Evolutionary conservation across 2,888 invertebrate species (phyloP), one percentile per base, ranked within the genome.

Genomic region (Mimas tiliae): DNA sequence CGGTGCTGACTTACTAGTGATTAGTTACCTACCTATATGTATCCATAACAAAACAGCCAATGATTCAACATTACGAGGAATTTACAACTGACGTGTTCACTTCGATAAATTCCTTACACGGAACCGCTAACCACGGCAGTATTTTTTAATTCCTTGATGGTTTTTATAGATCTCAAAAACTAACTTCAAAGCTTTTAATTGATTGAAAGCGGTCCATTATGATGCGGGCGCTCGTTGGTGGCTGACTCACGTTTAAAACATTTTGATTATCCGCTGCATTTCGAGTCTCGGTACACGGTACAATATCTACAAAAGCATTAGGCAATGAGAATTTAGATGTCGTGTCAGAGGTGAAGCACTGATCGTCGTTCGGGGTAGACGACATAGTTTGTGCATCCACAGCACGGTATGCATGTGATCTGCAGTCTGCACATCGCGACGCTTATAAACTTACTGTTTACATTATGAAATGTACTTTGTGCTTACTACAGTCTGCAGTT

Each of bases 61-160:
- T 58, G 42, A 58, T 19, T 58, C 58, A 38, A 42, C 16, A 58
- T 19, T 6, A 52, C 50, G 16, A 14, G 27, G 33, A 6, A 27
- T 52, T 52, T 12, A 19, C 58, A 58, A 42, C 42, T 58, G 58
- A 42, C 58, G 58, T 42, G 19, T 58, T 42, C 58, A 58, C 42
- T 58, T 9, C 7, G 50, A 50, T 58, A 1, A 27, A 27, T 27
- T 27, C 27, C 4, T 27, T 3, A 58, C 16, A 58, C 7, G 12
- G 3, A 12, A 19, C 16, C 9, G 6, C 3, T 55, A 9, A 55
- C 11, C 4, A 38, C 48, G n/a, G 48, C 48, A 6, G n/a, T 48
- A n/a, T 48, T n/a, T 48, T n/a, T 48, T 16, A 48, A 16, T n/a
- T 48, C 14, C 14, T n/a, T 3, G 38, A 38, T 38, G 38, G 3